Base-by-base conservation (phyloP, 2,113 vertebrate genomes). In the Ciconia boyciana region DNA sequence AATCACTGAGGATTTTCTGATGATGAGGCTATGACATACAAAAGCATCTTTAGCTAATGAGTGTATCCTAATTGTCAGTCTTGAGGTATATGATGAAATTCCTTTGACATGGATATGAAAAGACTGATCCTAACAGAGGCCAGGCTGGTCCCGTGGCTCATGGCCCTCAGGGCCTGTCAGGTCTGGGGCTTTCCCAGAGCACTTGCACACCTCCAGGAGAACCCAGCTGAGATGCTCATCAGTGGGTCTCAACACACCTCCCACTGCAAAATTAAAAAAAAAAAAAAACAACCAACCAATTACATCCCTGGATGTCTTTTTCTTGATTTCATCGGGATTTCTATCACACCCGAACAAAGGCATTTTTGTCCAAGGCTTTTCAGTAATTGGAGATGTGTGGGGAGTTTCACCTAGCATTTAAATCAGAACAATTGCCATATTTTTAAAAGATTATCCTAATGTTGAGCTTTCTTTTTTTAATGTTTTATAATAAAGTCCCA, bases 401-500 rank as follows among this genome's bases (percentile, higher is more conserved):
- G 57, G 83, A 94, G 62, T 83, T 92, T 95, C 77, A 87, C 49
- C 51, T 49, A 84, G 81, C 96, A 74, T 84, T 85, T 95, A 86
- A 84, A 91, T 91, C 61, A 84, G 75, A 94, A 81, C 87, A 96
- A 96, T 96, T 95, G 96, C 93, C 92, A 77, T 96, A 89, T 97
- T 97, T 97, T 85, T 91, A 96, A 97, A 96, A 96, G 89, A 96
- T 96, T 95, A 92, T 91, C 95, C 81, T 98, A 96, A 94, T 83
- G 92, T 90, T 93, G 97, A 96, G 92, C 65, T 97, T 96, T 77
- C 83, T 68, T 48, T 95, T 96, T 95, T 87, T 54, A 94, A 89
- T 94, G 74, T 92, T 98, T 98, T 96, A 97, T 95, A 94, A 98
- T 97, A 97, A 98, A 95, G 83, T 65, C 83, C 68, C 43, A 93